A percentile compares a stretch with the other conserved stretches of the same genome.
Evolutionary conservation across 2,797 vertebrate species (phyloP).

Genomic region (Gadopsis marmoratus): DNA sequence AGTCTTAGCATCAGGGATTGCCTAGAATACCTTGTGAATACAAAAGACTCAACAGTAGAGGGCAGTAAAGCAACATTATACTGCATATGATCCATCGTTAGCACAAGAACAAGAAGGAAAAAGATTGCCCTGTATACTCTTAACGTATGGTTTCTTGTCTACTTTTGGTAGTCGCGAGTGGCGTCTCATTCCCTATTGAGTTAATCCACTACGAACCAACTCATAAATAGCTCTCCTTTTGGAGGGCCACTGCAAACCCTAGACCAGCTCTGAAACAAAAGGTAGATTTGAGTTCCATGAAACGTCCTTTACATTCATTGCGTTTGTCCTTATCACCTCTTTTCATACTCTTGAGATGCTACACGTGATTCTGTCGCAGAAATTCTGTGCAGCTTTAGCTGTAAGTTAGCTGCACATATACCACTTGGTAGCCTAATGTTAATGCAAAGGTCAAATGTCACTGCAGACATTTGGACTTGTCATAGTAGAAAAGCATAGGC

Average conservation of each 20-base stretch:
- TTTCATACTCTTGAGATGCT: not conserved
- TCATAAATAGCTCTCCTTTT: not conserved
- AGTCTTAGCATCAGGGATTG: not conserved
- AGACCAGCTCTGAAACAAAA: not conserved
- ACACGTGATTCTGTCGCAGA: not conserved
- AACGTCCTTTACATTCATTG: not conserved
- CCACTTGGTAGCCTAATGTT: not conserved
- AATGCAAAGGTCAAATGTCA: not conserved
- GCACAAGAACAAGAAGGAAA: not conserved
- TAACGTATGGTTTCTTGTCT: not conserved
- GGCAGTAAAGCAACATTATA: constrained; percentile 20
- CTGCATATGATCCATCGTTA: not conserved
- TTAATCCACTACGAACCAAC: not conserved
- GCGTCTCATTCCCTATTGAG: not conserved
- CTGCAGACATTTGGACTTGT: not conserved
- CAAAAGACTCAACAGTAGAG: not conserved
- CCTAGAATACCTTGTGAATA: constrained; percentile 3
- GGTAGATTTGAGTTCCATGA: not conserved
- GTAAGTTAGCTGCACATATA: not conserved
- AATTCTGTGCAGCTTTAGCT: not conserved
- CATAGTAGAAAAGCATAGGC: not conserved
- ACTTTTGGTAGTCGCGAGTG: not conserved
- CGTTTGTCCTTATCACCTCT: not conserved
- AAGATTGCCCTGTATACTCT: not conserved
- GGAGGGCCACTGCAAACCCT: not conserved